Percentiles rank a stretch among this genome's conserved stretches.
phyloP scores from a whole-genome alignment of 2,888 invertebrate genomes.

The Drosophila peninsularis region DNA sequence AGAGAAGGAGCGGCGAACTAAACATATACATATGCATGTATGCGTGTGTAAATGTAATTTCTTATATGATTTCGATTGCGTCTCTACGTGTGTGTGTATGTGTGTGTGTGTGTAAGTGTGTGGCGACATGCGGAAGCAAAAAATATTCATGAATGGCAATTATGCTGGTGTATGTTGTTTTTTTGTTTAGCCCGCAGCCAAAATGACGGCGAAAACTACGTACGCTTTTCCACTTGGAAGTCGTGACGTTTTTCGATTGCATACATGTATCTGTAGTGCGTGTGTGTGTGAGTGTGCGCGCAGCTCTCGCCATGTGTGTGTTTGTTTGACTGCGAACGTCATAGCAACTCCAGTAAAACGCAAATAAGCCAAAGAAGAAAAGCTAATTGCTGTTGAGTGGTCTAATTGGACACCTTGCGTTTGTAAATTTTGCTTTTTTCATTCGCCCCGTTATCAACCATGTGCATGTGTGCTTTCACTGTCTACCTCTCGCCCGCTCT shows the following conservation, averaged over 20 bases:
- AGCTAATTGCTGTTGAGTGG: constrained; percentile 73
- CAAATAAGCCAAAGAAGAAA: constrained; percentile 62
- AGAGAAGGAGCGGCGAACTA: constrained; percentile 29
- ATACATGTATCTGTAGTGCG: constrained; percentile 18
- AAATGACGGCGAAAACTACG: constrained; percentile 65
- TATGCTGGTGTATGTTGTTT: constrained; percentile 51
- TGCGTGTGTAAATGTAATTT: constrained; percentile 24
- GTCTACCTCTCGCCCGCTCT: constrained; percentile 37
- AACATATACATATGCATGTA: constrained; percentile 8
- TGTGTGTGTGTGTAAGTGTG: constrained; percentile 19
- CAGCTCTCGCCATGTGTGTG: constrained; percentile 21
- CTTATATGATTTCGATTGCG: constrained; percentile 35
- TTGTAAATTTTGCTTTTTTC: constrained; percentile 45
- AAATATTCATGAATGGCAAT: constrained; percentile 75
- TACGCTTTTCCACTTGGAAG: constrained; percentile 76
- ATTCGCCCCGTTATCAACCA: constrained; percentile 65
- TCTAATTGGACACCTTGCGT: constrained; percentile 74
- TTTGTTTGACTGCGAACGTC: constrained; percentile 61
- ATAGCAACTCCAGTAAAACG: constrained; percentile 78
- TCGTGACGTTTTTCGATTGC: constrained; percentile 76
- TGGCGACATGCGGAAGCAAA: constrained; percentile 69
- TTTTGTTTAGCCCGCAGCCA: constrained; percentile 51
- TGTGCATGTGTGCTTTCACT: constrained; percentile 37
- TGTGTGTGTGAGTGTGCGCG: constrained; percentile 30
- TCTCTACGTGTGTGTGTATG: constrained; percentile 18